Base-by-base conservation (phyloP, 2,888 invertebrate genomes). In the Acronicta alni region DNA sequence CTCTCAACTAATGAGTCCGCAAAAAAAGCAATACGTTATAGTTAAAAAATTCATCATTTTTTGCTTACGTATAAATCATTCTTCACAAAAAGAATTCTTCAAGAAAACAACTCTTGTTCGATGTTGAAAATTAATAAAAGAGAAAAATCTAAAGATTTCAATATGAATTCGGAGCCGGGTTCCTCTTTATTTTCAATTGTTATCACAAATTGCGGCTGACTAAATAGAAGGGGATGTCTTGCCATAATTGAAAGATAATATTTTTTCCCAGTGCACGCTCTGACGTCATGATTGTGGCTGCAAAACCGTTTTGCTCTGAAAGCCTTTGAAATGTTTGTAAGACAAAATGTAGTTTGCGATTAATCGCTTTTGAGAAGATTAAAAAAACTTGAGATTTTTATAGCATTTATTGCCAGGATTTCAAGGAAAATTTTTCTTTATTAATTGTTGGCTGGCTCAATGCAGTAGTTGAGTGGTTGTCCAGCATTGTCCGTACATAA, bases 181-280 rank as follows among this genome's bases (percentile, higher is more conserved):
- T 75, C 79, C 81, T 80, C 73, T 82, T 86, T 87, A 86, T 88
- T 88, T 87, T 83, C 78, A 84, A 84, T 87, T 86, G 79, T 82
- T 82, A 83, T 84, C 80, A 83, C 80, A 77, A 76, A 69, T 75
- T 72, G 67, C 85, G 85, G 85, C 87, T 89, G 88, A 82, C 86
- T 86, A 88, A 89, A 89, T 85, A 89, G 72, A 84, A 72, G 78
- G 80, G 80, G 82, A 82, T 81, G 79, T 84, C 76, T 71, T 70
- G 77, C 75, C 79, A 82, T 89, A 89, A 90, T 89, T 90, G 89
- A 89, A 89, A 86, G 87, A 90, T 87, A 89, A 89, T 89, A 89
- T 89, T 90, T 88, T 88, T 85, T 79, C 75, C 57, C 81, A 80
- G 73, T 85, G 84, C 84, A 85, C 78, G 80, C 69, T 78, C 55